Percentiles rank a stretch among this genome's conserved stretches.
These are phyloP conservation scores for Nemapogon koenigi DNA, from an alignment of 2,888 invertebrate genomes.

Conservation along the genomic window DNA sequence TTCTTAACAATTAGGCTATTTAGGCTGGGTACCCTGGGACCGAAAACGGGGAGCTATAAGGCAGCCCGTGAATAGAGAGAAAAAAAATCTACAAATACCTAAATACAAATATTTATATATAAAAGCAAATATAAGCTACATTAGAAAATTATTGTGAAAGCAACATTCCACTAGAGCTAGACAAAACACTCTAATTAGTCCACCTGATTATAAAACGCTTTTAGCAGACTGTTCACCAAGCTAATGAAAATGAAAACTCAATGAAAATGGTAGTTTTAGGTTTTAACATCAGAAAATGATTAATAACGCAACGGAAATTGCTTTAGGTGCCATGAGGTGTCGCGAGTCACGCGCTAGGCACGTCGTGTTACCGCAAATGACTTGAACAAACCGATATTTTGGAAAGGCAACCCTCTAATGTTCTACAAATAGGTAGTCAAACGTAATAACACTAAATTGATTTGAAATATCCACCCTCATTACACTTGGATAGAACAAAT, in stretches of 20 bases:
- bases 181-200: neutral
- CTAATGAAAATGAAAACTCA: constrained; percentile 32
- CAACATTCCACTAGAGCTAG: neutral
- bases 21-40: no score
- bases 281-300: constrained; percentile 44
- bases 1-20: no score
- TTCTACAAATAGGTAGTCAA: constrained; percentile 1
- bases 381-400: constrained; percentile 9
- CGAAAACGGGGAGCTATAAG: no score
- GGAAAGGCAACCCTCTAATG: neutral
- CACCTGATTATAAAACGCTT: neutral
- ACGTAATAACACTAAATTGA: constrained; percentile 4
- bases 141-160: no score
- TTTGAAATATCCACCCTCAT: constrained; percentile 2
- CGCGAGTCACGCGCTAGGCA: constrained; percentile 46
- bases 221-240: constrained; percentile 3
- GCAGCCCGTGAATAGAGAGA: no score
- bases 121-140: neutral
- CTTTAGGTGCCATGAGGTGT: constrained; percentile 22
- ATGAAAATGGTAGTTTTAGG: constrained; percentile 31
- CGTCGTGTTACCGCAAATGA: constrained; percentile 29
- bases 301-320: constrained; percentile 43
- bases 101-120: neutral
- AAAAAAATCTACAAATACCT: no score
- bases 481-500: no score